These are phyloP conservation scores for Psix sp. DNA, from an alignment of 1,140 invertebrate genomes.

Conservation along the genomic window DNA sequence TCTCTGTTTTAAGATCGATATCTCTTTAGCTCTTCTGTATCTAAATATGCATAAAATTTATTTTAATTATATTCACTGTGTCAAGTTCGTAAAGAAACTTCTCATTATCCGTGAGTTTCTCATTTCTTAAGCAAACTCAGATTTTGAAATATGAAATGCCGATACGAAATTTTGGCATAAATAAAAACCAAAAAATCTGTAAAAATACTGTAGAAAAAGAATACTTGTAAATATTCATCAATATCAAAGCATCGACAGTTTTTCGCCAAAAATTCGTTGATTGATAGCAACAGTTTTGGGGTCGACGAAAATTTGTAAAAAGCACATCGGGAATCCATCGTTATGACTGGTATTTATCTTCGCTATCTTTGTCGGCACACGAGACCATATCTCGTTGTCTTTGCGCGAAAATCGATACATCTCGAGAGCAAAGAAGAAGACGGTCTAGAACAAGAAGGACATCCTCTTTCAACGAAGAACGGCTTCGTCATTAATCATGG, in stretches of 20 bases:
- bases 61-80: conserved; percentile 32
- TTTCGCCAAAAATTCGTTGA: too few species aligned
- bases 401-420: conserved; percentile 49
- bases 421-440: conserved; percentile 32
- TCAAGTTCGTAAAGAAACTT: conserved; percentile 15
- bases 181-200: too few species aligned
- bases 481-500: conserved; percentile 57
- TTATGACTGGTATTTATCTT: conserved; percentile 25
- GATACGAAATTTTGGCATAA: neutral
- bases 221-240: too few species aligned
- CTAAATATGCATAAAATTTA: conserved; percentile 25
- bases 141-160: neutral
- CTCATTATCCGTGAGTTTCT: conserved; percentile 1
- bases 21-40: too few species aligned
- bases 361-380: conserved; percentile 9
- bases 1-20: too few species aligned
- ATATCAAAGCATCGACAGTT: too few species aligned
- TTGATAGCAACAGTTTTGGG: neutral
- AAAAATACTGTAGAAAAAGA: too few species aligned
- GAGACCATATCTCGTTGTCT: conserved; percentile 30
- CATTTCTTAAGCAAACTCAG: neutral
- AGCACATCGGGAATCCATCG: neutral
- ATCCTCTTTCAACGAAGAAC: conserved; percentile 38
- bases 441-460: conserved; percentile 34
- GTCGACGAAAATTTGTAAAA: neutral